phyloP scores from a whole-genome alignment of 2,113 vertebrate genomes.

The Symphodus melops region DNA sequence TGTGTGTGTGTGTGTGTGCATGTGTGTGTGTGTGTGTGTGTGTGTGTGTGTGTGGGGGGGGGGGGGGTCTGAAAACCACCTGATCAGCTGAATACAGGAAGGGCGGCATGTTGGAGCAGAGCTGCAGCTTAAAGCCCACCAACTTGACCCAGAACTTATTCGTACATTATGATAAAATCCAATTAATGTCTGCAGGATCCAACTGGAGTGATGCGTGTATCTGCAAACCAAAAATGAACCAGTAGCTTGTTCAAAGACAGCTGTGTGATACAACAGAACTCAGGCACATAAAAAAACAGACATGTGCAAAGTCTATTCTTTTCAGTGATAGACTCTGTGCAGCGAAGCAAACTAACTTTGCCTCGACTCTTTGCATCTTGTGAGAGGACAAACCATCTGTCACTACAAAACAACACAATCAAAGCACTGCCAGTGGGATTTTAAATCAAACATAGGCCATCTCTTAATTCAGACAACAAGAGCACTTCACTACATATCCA shows the following conservation, averaged over 20 bases:
- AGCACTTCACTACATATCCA: too few species aligned
- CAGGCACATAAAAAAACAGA: too few species aligned
- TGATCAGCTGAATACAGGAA: constrained; percentile 61
- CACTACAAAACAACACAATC: not conserved
- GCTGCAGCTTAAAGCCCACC: constrained; percentile 16
- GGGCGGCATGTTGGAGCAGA: constrained; percentile 36
- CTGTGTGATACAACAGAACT: too few species aligned
- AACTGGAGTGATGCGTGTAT: not conserved
- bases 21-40: too few species aligned
- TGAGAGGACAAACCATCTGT: too few species aligned
- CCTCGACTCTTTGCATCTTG: too few species aligned
- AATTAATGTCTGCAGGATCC: not conserved
- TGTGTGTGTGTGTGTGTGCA: too few species aligned
- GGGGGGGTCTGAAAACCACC: constrained; percentile 56
- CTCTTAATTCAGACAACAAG: too few species aligned
- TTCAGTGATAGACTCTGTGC: not conserved
- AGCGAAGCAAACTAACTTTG: not conserved
- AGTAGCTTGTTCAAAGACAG: not conserved
- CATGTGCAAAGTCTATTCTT: too few species aligned
- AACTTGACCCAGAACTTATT: not conserved
- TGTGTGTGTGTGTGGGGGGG: too few species aligned
- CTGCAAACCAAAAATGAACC: not conserved
- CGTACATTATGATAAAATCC: not conserved
- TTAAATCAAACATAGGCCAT: not conserved
- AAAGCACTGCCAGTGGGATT: not conserved